A percentile compares a stretch with the other conserved stretches of the same genome.
phyloP scores from a whole-genome alignment of 1,140 invertebrate species.

The Drosophila truncata region DNA sequence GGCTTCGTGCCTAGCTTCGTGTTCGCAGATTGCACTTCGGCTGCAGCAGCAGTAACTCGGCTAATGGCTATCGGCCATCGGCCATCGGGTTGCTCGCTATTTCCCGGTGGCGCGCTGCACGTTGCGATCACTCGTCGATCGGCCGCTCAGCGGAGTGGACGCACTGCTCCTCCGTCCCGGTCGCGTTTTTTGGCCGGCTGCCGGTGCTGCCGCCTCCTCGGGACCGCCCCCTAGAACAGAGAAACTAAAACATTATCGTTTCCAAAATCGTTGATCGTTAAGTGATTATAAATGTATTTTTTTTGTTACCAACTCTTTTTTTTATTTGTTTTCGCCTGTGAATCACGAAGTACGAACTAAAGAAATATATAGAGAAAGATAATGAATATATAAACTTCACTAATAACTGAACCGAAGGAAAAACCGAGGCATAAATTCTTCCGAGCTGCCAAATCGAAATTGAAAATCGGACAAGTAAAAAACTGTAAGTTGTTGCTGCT shows the following conservation, averaged over 20 bases:
- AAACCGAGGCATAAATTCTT: constrained; percentile 43
- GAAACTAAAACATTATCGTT: not conserved
- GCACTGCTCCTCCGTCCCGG: constrained; percentile 23
- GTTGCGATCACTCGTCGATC: constrained; percentile 76
- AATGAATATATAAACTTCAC: constrained; percentile 7
- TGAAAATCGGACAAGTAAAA: constrained; percentile 56
- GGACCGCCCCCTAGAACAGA: not conserved
- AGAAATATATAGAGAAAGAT: not conserved
- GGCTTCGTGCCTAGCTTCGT: constrained; percentile 5
- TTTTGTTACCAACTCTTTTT: constrained; percentile 35
- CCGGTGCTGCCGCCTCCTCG: constrained; percentile 16
- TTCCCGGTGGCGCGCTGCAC: constrained; percentile 51
- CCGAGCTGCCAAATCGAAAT: constrained; percentile 58
- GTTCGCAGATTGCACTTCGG: not conserved
- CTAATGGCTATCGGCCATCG: not conserved
- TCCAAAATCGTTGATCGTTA: not conserved
- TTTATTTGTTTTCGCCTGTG: constrained; percentile 40
- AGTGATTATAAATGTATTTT: constrained; percentile 30
- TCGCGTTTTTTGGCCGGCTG: not conserved
- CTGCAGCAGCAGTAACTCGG: constrained; percentile 13
- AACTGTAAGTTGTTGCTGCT: constrained; percentile 64
- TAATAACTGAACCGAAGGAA: constrained; percentile 3
- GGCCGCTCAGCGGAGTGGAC: constrained; percentile 67
- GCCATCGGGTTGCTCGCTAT: constrained; percentile 5
- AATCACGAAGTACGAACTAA: not conserved